Conservation (phyloP, 1,140 invertebrate species). For the Caenorhabditis inopinata region DNA sequence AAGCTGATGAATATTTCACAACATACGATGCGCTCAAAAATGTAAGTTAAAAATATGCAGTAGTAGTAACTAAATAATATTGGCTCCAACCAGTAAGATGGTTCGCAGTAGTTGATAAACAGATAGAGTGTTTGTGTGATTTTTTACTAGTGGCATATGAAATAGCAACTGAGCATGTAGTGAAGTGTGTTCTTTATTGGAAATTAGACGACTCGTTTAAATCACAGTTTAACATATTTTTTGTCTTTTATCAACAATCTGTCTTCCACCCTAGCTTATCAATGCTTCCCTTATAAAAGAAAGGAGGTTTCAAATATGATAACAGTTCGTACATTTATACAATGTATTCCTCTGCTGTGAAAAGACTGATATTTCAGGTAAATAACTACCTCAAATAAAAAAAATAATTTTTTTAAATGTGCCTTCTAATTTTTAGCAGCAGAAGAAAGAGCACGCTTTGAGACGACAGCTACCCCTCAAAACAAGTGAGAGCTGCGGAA, state of each 20-base stretch:
- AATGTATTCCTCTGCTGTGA: constrained; percentile 6
- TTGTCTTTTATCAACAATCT: background rate
- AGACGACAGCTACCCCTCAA: constrained; percentile 8
- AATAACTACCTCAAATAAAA: background rate
- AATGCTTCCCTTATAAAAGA: background rate
- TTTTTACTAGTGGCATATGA: too few species aligned
- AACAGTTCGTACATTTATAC: background rate
- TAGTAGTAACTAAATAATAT: too few species aligned
- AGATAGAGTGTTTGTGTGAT: too few species aligned
- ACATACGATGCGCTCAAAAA: constrained; percentile 44
- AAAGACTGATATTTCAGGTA: constrained; percentile 19
- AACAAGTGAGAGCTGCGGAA: constrained; percentile 34
- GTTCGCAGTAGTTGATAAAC: too few species aligned
- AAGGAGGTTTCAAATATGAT: background rate
- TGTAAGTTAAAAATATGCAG: too few species aligned
- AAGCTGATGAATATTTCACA: constrained; percentile 46
- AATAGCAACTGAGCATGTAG: too few species aligned
- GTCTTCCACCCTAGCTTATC: background rate
- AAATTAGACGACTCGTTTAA: too few species aligned
- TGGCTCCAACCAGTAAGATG: too few species aligned
- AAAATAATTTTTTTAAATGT: background rate
- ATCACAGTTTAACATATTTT: too few species aligned
- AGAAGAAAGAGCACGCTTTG: constrained; percentile 7
- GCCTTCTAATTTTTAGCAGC: constrained; percentile 26
- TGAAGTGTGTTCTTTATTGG: too few species aligned